phyloP scores from a whole-genome alignment of 2,113 vertebrate species.

The Opisthocomus hoazin region DNA sequence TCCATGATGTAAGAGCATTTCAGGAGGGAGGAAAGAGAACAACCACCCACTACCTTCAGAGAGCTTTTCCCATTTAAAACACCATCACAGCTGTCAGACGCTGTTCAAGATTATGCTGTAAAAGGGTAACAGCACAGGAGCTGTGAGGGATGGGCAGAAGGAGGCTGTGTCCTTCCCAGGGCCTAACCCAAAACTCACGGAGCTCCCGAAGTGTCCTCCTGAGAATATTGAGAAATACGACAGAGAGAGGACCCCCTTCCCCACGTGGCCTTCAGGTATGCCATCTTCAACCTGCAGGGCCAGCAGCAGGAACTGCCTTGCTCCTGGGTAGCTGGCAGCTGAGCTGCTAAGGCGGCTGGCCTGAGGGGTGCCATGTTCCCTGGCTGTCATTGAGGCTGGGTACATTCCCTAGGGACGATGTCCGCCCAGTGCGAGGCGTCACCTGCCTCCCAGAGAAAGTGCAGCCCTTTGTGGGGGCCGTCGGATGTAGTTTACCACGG shows the following conservation, averaged over 20 bases:
- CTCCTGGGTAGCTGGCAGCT: not conserved
- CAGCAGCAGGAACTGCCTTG: not conserved
- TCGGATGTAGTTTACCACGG: not conserved
- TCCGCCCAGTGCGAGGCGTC: rapidly evolving
- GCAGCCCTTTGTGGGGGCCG: not conserved
- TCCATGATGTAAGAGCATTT: not conserved
- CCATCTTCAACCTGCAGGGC: not conserved
- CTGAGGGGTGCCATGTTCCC: rapidly evolving
- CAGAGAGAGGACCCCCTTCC: not conserved
- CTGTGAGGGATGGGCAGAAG: not conserved
- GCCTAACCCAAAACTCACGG: not conserved
- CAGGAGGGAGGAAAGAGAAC: not conserved
- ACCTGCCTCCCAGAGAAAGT: not conserved
- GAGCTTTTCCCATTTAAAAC: not conserved
- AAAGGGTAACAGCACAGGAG: not conserved
- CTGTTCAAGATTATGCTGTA: not conserved
- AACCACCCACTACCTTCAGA: not conserved
- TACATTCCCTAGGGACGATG: rapidly evolving
- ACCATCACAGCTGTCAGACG: not conserved
- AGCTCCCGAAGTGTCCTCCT: not conserved
- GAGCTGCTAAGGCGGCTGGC: not conserved
- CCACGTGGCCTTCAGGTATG: not conserved
- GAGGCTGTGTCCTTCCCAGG: not conserved
- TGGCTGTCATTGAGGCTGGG: not conserved
- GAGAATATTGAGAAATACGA: not conserved